Conservation (phyloP, 2,888 invertebrate species). For the Oscheius sp. region DNA sequence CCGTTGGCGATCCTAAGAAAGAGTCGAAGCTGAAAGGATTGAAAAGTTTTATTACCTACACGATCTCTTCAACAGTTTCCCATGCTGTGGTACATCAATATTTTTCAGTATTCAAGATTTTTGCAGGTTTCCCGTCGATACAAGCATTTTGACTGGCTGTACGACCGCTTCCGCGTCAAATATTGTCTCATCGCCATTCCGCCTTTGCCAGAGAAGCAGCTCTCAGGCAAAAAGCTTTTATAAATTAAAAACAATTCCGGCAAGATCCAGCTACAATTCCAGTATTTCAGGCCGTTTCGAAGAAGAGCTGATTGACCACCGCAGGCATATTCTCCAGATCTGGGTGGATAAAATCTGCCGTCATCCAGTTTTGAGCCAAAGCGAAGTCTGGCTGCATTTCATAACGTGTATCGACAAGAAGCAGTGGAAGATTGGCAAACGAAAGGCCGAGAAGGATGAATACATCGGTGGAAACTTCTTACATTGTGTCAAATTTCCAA, state of each 20-base stretch:
- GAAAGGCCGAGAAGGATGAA: constrained; percentile 93
- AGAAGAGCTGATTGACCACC: constrained; percentile 93
- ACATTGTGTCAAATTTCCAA: constrained; percentile 87
- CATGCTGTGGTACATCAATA: constrained; percentile 66
- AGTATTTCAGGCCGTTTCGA: constrained; percentile 85
- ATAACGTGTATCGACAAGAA: constrained; percentile 96
- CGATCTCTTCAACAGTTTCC: constrained; percentile 87
- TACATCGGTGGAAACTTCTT: constrained; percentile 90
- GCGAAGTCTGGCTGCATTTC: constrained; percentile 92
- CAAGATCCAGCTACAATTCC: constrained; percentile 50
- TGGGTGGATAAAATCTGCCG: constrained; percentile 96
- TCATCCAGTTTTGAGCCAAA: constrained; percentile 91
- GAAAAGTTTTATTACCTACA: constrained; percentile 96
- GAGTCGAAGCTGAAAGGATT: constrained; percentile 94
- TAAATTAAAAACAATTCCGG: no score
- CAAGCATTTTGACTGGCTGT: constrained; percentile 99
- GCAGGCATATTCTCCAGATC: constrained; percentile 91
- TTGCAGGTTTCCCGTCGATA: constrained; percentile 89
- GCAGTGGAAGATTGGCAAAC: constrained; percentile 94
- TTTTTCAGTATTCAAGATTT: constrained; percentile 75
- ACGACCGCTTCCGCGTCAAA: constrained; percentile 91
- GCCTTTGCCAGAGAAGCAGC: constrained; percentile 96
- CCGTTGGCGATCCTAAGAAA: constrained; percentile 93
- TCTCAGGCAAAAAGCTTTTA: no score
- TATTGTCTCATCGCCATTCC: constrained; percentile 94